Percentiles rank a stretch among this genome's conserved stretches.
Evolutionary conservation across 2,888 invertebrate species (phyloP).

Genomic region (Crossocerus cetratus): DNA sequence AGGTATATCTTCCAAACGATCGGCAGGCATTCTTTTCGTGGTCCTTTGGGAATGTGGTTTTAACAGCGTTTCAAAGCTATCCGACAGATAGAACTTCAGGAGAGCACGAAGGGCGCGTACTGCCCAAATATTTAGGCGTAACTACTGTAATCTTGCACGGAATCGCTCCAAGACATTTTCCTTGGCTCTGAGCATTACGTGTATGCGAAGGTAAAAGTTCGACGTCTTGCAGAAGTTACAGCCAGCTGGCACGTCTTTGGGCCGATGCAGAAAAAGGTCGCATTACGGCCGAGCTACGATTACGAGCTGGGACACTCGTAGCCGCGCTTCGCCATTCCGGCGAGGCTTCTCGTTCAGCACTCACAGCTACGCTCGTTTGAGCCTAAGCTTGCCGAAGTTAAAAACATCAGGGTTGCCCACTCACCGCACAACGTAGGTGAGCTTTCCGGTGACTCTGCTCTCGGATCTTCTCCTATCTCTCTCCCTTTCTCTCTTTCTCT

Average conservation of each 20-base stretch:
- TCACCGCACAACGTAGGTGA: not conserved
- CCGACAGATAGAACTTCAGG: too few relatives aligned
- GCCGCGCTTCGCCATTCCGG: conserved; percentile 48
- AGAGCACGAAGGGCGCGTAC: too few relatives aligned
- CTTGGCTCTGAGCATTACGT: conserved; percentile 35
- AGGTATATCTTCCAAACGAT: too few relatives aligned
- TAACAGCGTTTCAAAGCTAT: too few relatives aligned
- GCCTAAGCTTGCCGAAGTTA: conserved; percentile 13
- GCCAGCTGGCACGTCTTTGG: conserved; percentile 26
- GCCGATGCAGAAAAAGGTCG: conserved; percentile 36
- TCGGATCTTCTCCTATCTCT: too few relatives aligned
- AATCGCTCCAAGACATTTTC: conserved; percentile 39
- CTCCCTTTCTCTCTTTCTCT: too few relatives aligned
- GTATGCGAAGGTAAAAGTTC: conserved; percentile 34
- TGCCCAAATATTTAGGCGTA: conserved; percentile 9
- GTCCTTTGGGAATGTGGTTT: too few relatives aligned
- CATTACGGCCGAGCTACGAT: conserved; percentile 55
- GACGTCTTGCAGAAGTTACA: conserved; percentile 39
- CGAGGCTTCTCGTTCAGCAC: conserved; percentile 20
- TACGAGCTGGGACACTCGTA: conserved; percentile 43
- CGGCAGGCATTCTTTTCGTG: too few relatives aligned
- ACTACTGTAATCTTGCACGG: conserved; percentile 33
- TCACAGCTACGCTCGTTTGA: conserved; percentile 12
- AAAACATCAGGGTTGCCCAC: conserved; percentile 19
- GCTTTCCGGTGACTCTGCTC: too few relatives aligned